phyloP scores from a whole-genome alignment of 2,113 vertebrate genomes.

The Ceuthmochares aereus region DNA sequence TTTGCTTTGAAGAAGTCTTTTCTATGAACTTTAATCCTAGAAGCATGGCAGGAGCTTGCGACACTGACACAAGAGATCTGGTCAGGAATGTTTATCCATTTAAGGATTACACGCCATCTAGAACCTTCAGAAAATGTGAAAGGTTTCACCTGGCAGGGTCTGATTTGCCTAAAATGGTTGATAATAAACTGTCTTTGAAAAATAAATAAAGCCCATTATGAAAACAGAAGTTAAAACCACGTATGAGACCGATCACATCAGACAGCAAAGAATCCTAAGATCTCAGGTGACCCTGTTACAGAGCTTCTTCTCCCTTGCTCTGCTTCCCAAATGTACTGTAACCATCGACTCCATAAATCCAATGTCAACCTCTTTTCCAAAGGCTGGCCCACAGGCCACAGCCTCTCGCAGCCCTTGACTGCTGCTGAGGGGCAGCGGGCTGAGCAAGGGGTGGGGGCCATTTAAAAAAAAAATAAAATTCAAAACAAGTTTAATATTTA shows the following conservation, averaged over 20 bases:
- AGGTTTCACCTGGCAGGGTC: not conserved
- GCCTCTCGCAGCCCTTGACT: not conserved
- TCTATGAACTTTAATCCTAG: not conserved
- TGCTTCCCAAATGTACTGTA: not conserved
- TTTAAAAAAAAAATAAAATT: not conserved
- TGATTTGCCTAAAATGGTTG: rapidly evolving
- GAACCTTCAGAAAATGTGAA: not conserved
- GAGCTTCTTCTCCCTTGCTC: not conserved
- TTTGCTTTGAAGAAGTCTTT: not conserved
- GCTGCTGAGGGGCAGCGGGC: rapidly evolving
- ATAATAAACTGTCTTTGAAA: not conserved
- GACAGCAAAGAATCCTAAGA: not conserved
- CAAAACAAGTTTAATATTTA: not conserved
- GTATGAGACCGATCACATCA: not conserved
- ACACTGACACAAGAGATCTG: not conserved
- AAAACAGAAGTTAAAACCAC: not conserved
- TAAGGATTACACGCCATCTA: not conserved
- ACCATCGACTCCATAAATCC: not conserved
- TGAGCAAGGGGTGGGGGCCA: rapidly evolving
- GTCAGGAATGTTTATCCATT: not conserved
- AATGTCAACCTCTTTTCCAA: not conserved
- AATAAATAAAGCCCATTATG: not conserved
- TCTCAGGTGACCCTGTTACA: not conserved
- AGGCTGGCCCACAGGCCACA: not conserved
- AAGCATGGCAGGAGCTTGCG: not conserved